Percentiles rank a stretch among this genome's conserved stretches.
These are phyloP conservation scores for Drosophila truncata DNA, from an alignment of 1,140 invertebrate genomes.

Conservation along the genomic window DNA sequence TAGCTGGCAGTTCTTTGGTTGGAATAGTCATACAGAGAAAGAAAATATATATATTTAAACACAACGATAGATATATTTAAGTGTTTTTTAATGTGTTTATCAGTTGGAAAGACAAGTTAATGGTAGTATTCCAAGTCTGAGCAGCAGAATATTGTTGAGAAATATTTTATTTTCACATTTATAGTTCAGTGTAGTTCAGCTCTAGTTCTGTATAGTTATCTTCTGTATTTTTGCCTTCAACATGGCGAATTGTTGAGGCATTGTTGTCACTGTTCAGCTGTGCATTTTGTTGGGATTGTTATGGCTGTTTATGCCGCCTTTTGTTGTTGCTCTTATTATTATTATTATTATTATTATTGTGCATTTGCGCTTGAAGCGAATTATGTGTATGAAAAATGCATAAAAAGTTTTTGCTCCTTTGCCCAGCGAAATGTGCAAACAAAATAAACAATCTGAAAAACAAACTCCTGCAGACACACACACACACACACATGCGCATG, in stretches of 20 bases:
- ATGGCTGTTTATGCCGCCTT: constrained; percentile 56
- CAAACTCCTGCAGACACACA: constrained; percentile 25
- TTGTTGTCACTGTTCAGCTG: constrained; percentile 71
- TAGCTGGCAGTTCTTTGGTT: constrained; percentile 45
- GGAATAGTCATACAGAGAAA: constrained; percentile 6
- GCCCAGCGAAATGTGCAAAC: constrained; percentile 64
- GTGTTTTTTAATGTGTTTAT: background rate
- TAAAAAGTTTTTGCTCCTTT: constrained; percentile 69
- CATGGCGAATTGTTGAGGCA: constrained; percentile 64
- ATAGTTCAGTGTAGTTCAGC: background rate
- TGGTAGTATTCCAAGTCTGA: background rate
- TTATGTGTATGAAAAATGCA: constrained; percentile 72
- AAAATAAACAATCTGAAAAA: constrained; percentile 66
- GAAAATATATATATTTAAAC: background rate
- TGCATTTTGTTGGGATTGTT: constrained; percentile 61
- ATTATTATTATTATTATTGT: constrained; percentile 64
- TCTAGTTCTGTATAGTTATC: constrained; percentile 10
- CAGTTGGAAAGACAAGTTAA: background rate
- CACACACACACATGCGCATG: constrained; percentile 18
- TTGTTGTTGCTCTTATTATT: constrained; percentile 58
- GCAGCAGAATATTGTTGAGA: background rate
- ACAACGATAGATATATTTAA: background rate
- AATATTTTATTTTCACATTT: background rate
- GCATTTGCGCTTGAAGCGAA: constrained; percentile 79
- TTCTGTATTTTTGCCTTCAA: constrained; percentile 22